Percentiles rank a stretch among this genome's conserved stretches.
These are phyloP conservation scores for Drosophila tripunctata DNA, from an alignment of 2,888 invertebrate species.

Conservation along the genomic window DNA sequence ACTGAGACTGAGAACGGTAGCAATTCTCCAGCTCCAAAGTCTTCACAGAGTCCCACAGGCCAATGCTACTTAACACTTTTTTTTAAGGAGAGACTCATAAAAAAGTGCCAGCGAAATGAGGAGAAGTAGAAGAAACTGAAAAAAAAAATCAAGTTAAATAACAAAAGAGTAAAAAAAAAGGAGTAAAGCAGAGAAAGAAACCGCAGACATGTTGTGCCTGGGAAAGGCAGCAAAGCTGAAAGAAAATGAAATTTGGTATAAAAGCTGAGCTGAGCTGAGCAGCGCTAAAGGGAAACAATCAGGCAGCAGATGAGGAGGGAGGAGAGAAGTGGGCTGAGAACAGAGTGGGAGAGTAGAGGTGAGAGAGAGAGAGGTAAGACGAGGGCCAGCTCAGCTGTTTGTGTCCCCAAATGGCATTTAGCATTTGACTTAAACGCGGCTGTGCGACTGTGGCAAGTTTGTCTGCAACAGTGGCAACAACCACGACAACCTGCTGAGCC, in stretches of 20 bases:
- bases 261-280: not conserved
- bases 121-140: too few relatives aligned
- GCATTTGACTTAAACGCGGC: conserved; percentile 72
- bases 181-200: conserved; percentile 22
- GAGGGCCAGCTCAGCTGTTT: conserved; percentile 75
- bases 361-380: not conserved
- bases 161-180: conserved; percentile 9
- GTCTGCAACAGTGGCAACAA: not conserved
- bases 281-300: not conserved
- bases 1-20: conserved; percentile 28
- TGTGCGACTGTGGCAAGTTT: conserved; percentile 43
- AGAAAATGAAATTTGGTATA: conserved; percentile 54
- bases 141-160: not conserved
- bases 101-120: not conserved
- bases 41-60: conserved; percentile 27
- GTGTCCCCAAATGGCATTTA: conserved; percentile 75
- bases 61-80: conserved; percentile 54
- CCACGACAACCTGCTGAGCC: conserved; percentile 78
- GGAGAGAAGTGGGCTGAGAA: not conserved
- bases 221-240: conserved; percentile 39
- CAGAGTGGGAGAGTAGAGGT: not conserved
- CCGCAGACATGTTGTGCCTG: conserved; percentile 56
- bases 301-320: not conserved
- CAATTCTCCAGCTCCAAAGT: conserved; percentile 16
- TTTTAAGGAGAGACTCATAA: not conserved